Evolutionary conservation across 2,888 invertebrate genomes (phyloP).

Genomic region (Andrena dorsata): DNA sequence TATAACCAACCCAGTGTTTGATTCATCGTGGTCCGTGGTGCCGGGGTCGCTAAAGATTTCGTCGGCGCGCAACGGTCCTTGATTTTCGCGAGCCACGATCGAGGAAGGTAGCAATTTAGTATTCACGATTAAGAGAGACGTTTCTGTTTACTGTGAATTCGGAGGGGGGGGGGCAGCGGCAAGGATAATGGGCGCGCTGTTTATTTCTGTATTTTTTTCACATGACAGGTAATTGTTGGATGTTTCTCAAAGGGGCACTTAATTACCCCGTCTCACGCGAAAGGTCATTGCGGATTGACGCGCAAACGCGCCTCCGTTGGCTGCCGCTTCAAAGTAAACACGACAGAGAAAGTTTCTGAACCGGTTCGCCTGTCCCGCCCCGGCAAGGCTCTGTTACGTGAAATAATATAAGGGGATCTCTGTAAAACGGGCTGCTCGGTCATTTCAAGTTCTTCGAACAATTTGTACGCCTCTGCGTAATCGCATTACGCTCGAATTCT

Average conservation of each 20-base stretch:
- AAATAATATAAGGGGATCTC: slow-evolving; percentile 55
- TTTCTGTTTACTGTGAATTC: not conserved
- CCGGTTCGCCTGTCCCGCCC: slow-evolving; percentile 51
- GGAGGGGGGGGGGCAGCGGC: not conserved
- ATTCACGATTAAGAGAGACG: not conserved
- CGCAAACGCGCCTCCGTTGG: slow-evolving; percentile 23
- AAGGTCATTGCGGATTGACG: slow-evolving; percentile 49
- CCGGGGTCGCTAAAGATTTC: not conserved
- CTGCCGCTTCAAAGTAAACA: slow-evolving; percentile 33
- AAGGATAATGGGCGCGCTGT: not conserved
- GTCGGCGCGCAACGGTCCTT: not conserved
- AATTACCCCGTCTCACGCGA: slow-evolving; percentile 45
- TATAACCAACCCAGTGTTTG: not conserved
- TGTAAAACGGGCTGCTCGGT: slow-evolving; percentile 1
- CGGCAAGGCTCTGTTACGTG: slow-evolving; percentile 49
- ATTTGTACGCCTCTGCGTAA: slow-evolving; percentile 8
- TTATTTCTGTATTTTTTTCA: slow-evolving; percentile 13
- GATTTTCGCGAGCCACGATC: not conserved
- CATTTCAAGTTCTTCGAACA: slow-evolving; percentile 32
- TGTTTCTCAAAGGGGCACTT: slow-evolving; percentile 35
- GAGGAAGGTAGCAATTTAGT: not conserved
- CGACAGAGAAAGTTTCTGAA: slow-evolving; percentile 49
- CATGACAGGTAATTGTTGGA: not conserved
- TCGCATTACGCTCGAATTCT: not conserved
- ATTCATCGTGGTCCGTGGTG: not conserved